Evolutionary conservation across 2,888 invertebrate genomes (phyloP).

Genomic region (Eubasilissa splendida): DNA sequence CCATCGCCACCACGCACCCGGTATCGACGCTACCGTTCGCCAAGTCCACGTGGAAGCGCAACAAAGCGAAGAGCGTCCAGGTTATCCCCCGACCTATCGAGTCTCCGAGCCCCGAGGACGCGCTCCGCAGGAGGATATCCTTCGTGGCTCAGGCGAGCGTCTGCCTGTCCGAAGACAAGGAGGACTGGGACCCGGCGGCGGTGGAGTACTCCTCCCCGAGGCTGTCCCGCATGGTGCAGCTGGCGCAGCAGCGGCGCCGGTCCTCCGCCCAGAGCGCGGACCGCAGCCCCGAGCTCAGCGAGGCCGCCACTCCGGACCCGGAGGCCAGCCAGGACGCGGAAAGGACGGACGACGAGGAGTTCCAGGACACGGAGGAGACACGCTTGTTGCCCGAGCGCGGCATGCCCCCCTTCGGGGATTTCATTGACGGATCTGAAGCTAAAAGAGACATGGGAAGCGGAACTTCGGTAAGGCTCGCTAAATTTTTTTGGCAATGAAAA

Average conservation of each 20-base stretch:
- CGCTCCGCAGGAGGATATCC: constrained; percentile 70
- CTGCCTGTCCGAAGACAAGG: constrained; percentile 71
- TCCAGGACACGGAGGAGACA: constrained; percentile 67
- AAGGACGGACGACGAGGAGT: constrained; percentile 52
- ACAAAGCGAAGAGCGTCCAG: constrained; percentile 58
- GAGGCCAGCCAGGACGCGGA: constrained; percentile 28
- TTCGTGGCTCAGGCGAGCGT: constrained; percentile 73
- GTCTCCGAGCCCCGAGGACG: constrained; percentile 69
- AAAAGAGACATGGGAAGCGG: constrained; percentile 62
- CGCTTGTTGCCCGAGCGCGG: constrained; percentile 57
- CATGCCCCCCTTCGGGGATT: constrained; percentile 73
- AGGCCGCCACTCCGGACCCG: constrained; percentile 25
- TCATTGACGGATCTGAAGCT: constrained; percentile 67
- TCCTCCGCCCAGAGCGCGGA: constrained; percentile 66
- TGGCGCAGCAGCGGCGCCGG: constrained; percentile 68
- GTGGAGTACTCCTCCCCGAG: constrained; percentile 61
- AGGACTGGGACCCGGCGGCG: constrained; percentile 61
- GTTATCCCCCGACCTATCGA: constrained; percentile 69
- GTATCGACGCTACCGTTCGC: constrained; percentile 73
- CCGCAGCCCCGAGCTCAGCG: constrained; percentile 59
- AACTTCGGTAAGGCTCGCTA: constrained; percentile 49
- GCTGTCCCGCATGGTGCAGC: constrained; percentile 72
- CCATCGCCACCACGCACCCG: constrained; percentile 64
- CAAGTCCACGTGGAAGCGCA: constrained; percentile 71
- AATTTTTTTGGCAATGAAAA: no score